Conservation (phyloP, 2,797 vertebrate species). For the Poeciliopsis turneri region DNA sequence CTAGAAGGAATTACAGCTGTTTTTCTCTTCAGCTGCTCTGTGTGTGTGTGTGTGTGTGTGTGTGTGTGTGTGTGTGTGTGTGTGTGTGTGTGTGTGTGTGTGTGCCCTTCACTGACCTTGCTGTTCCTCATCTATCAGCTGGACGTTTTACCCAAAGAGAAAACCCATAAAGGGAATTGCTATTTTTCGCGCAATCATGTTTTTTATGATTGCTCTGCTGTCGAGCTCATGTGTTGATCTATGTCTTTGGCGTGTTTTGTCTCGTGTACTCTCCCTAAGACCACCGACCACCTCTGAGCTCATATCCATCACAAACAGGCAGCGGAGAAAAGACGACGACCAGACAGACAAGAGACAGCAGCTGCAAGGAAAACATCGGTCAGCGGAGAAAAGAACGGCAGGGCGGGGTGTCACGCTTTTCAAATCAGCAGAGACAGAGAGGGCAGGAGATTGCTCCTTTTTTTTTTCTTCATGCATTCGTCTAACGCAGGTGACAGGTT, state of each 20-base stretch:
- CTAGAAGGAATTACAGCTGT: neutral
- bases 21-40: neutral
- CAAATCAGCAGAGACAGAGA: constrained; percentile 34
- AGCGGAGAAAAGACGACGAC: neutral
- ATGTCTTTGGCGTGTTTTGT: neutral
- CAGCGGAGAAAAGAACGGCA: neutral
- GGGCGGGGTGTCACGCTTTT: constrained; percentile 11
- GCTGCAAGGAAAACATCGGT: constrained; percentile 8
- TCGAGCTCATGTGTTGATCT: neutral
- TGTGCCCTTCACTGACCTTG: neutral
- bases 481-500: constrained; percentile 25
- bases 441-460: constrained; percentile 16
- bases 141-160: neutral
- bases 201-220: constrained; percentile 24
- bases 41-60: too few relatives aligned
- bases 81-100: too few relatives aligned
- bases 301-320: constrained; percentile 29
- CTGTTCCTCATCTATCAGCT: neutral
- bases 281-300: constrained; percentile 38
- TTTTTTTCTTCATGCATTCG: constrained; percentile 2
- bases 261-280: neutral
- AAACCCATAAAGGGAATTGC: constrained; percentile 7
- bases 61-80: too few relatives aligned
- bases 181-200: constrained; percentile 19
- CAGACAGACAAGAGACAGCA: constrained; percentile 24